phyloP scores from a whole-genome alignment of 2,797 vertebrate species.

The Valencia hispanica region DNA sequence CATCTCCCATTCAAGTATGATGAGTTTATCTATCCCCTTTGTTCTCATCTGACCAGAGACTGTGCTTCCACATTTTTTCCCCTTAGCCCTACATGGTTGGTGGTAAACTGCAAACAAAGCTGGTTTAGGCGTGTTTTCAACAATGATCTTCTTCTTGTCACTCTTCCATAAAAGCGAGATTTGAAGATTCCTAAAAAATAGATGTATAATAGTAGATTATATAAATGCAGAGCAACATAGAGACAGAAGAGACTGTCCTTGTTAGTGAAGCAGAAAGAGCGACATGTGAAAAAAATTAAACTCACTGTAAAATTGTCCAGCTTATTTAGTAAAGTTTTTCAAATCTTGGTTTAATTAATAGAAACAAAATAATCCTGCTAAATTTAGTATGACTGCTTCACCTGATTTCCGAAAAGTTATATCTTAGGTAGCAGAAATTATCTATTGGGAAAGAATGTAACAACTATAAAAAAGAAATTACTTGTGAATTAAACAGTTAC shows the following conservation, averaged over 20 bases:
- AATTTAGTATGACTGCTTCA: constrained; percentile 40
- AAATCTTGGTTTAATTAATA: constrained; percentile 54
- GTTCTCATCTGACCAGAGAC: no score
- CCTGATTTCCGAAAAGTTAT: constrained; percentile 19
- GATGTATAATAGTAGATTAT: neutral
- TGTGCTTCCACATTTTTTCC: no score
- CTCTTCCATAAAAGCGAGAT: no score
- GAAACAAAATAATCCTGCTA: constrained; percentile 21
- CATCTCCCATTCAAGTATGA: no score
- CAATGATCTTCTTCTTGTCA: no score
- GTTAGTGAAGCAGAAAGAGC: constrained; percentile 59
- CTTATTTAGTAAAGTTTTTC: constrained; percentile 42
- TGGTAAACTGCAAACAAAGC: no score
- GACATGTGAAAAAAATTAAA: constrained; percentile 15
- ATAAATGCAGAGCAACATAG: constrained; percentile 33
- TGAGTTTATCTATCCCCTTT: no score
- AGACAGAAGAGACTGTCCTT: constrained; percentile 38
- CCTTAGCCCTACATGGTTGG: no score
- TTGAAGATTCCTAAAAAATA: no score
- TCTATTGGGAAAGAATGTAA: neutral
- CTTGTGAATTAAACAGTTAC: neutral
- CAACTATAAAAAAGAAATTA: neutral
- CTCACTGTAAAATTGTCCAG: constrained; percentile 34
- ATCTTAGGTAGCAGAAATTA: neutral
- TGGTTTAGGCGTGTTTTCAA: no score